Conservation (phyloP, 1,140 invertebrate species). For the Solenopsis invicta region DNA sequence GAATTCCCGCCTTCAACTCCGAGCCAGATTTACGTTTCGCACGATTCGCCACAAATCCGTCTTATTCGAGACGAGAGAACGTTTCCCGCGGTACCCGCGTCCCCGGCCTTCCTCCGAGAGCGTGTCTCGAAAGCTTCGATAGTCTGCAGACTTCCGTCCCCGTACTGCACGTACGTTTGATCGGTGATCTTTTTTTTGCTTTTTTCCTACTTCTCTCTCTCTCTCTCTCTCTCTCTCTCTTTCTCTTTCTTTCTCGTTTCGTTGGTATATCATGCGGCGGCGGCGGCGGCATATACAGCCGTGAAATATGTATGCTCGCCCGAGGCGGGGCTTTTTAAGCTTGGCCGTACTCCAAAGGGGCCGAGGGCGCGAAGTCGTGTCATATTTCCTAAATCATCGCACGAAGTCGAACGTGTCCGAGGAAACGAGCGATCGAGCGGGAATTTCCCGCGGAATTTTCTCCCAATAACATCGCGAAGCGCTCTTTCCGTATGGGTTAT, state of each 20-base stretch:
- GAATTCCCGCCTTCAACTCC: constrained; percentile 59
- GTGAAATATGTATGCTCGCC: constrained; percentile 67
- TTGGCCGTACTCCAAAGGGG: constrained; percentile 64
- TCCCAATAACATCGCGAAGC: not conserved
- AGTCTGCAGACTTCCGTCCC: constrained; percentile 31
- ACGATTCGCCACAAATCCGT: constrained; percentile 63
- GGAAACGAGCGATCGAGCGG: constrained; percentile 53
- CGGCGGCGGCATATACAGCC: constrained; percentile 49
- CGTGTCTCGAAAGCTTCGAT: constrained; percentile 57
- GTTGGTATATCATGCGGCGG: constrained; percentile 35
- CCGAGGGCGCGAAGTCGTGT: constrained; percentile 63
- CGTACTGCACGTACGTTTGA: constrained; percentile 50
- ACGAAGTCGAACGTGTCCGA: constrained; percentile 57
- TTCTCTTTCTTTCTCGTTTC: not conserved
- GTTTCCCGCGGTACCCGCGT: not conserved
- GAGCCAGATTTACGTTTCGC: constrained; percentile 61
- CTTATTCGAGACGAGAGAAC: constrained; percentile 61
- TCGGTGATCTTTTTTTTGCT: constrained; percentile 36
- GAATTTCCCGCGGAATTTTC: constrained; percentile 50
- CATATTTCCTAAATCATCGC: constrained; percentile 68
- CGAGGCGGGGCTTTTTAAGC: constrained; percentile 57
- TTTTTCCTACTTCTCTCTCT: not conserved
- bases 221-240: not conserved
- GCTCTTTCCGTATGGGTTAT: constrained; percentile 10
- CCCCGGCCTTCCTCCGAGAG: not conserved